Evolutionary conservation across 1,140 invertebrate species (phyloP).

Genomic region (Protaetia brevitarsis): DNA sequence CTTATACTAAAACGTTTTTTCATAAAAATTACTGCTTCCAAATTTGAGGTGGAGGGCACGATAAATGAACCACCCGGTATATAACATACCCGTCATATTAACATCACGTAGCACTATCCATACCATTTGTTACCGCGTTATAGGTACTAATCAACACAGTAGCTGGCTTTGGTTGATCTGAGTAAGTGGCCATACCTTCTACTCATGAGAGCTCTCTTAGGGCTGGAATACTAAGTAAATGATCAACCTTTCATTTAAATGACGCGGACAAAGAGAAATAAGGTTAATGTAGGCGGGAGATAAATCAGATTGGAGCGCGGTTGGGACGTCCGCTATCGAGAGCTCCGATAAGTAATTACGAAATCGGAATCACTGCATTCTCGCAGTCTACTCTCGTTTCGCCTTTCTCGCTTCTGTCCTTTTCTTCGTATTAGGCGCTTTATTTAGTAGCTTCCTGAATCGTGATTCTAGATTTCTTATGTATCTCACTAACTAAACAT

Average conservation of each 20-base stretch:
- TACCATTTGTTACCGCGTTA: neutral
- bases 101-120: neutral
- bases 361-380: constrained; percentile 3
- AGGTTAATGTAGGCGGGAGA: constrained; percentile 20
- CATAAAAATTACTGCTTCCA: too few species aligned
- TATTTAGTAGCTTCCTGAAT: too few species aligned
- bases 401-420: neutral
- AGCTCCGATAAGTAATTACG: constrained; percentile 20
- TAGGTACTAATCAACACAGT: neutral
- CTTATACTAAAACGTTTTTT: too few species aligned
- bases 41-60: neutral
- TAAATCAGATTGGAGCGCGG: constrained; percentile 1
- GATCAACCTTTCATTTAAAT: constrained; percentile 6
- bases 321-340: constrained; percentile 7
- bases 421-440: too few species aligned
- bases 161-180: neutral
- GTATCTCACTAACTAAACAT: too few species aligned
- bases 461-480: too few species aligned
- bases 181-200: neutral
- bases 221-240: neutral
- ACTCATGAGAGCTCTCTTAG: neutral
- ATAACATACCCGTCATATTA: neutral
- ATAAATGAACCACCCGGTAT: neutral
- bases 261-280: constrained; percentile 19
- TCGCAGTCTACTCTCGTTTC: neutral